Evolutionary conservation across 2,797 vertebrate genomes (phyloP).

Genomic region (Sebastes matsubarae): DNA sequence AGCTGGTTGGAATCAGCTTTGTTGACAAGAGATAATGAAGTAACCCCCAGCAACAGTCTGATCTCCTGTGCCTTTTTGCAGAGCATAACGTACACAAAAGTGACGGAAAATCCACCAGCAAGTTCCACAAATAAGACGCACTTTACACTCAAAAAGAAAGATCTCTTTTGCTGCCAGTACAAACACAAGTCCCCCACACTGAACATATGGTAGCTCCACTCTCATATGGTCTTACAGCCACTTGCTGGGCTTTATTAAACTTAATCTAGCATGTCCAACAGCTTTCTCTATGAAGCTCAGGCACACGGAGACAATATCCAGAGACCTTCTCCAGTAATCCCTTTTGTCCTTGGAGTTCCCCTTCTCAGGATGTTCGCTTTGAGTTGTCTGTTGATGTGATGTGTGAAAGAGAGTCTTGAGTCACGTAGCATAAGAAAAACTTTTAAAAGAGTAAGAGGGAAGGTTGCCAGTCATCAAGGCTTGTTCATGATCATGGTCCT

Average conservation of each 20-base stretch:
- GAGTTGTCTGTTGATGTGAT: not conserved
- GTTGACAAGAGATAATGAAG: not conserved
- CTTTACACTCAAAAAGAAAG: not conserved
- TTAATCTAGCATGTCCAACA: not conserved
- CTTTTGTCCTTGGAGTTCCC: not conserved
- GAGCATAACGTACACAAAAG: not conserved
- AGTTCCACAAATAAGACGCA: not conserved
- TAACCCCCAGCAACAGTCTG: not conserved
- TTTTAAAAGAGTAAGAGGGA: not conserved
- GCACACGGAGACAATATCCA: conserved; percentile 23
- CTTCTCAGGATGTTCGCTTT: not conserved
- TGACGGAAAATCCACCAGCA: too few relatives aligned
- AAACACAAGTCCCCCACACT: not conserved
- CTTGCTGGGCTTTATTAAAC: not conserved
- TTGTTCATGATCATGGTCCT: not conserved
- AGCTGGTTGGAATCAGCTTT: conserved; percentile 20
- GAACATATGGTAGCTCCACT: not conserved
- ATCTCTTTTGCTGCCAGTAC: not conserved
- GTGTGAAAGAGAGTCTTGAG: not conserved
- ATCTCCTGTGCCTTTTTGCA: not conserved
- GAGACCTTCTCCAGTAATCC: conserved; percentile 2
- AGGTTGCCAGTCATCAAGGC: not conserved
- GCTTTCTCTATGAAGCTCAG: conserved; percentile 23
- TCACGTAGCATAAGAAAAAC: not conserved
- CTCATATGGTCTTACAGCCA: not conserved